A percentile compares a stretch with the other conserved stretches of the same genome.
Conservation (phyloP, 2,888 invertebrate species). For the Diloba caeruleocephala region DNA sequence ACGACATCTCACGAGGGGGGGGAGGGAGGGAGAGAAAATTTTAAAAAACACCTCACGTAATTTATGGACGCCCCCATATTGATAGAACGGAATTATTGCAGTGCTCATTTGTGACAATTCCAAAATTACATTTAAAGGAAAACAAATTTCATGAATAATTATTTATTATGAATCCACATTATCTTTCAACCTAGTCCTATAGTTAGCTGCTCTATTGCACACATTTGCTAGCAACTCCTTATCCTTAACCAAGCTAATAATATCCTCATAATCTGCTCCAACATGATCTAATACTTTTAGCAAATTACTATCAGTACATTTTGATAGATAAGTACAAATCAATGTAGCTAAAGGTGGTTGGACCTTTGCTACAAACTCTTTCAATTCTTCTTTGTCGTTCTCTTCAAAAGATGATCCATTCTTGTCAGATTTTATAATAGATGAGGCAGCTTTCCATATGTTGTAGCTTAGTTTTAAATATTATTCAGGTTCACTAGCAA, state of each 20-base stretch:
- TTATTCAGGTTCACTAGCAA: conserved; percentile 64
- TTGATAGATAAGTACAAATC: conserved; percentile 73
- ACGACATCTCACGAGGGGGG: no score
- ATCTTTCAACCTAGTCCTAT: conserved; percentile 73
- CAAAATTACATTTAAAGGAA: conserved; percentile 4
- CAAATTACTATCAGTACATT: conserved; percentile 71
- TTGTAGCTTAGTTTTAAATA: conserved; percentile 73
- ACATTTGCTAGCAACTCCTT: conserved; percentile 62
- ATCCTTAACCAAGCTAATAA: conserved; percentile 65
- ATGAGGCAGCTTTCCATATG: conserved; percentile 75
- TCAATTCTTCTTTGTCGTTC: conserved; percentile 68
- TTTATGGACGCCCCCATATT: no score
- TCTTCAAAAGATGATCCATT: conserved; percentile 71
- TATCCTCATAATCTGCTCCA: conserved; percentile 68
- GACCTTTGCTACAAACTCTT: conserved; percentile 69
- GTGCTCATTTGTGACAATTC: no score
- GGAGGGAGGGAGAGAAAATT: no score
- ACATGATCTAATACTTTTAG: conserved; percentile 67
- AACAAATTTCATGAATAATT: conserved; percentile 15
- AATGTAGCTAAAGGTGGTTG: conserved; percentile 67
- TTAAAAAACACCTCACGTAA: no score
- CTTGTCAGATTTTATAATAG: conserved; percentile 62
- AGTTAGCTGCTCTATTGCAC: conserved; percentile 65
- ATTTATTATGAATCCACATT: conserved; percentile 68
- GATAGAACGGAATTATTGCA: no score